Conservation (phyloP, 2,888 invertebrate species). For the Apocheima hispidaria region DNA sequence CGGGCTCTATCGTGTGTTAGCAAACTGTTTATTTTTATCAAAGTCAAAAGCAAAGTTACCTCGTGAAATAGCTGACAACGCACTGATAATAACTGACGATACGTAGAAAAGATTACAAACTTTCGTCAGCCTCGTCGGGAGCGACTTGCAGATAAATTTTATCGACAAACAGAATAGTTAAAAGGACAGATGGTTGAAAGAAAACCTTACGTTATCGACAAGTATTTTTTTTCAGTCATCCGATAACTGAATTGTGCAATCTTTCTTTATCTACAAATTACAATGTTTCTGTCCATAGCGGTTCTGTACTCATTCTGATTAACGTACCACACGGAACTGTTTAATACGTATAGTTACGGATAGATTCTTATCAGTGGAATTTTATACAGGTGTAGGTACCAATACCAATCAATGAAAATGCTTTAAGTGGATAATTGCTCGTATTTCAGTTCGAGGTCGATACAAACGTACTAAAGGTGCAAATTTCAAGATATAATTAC, state of each 20-base stretch:
- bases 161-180: neutral
- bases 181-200: too few species aligned
- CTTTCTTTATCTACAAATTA: neutral
- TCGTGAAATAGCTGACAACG: neutral
- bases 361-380: slow-evolving; percentile 9
- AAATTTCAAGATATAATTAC: slow-evolving; percentile 27
- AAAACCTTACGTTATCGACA: too few species aligned
- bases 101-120: neutral
- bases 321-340: too few species aligned
- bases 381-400: slow-evolving; percentile 1
- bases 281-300: neutral
- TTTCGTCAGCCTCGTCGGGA: neutral
- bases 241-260: too few species aligned
- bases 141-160: neutral
- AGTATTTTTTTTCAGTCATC: neutral
- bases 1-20: neutral
- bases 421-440: slow-evolving; percentile 16
- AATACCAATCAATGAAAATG: slow-evolving; percentile 10
- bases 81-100: neutral
- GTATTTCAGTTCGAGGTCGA: slow-evolving; percentile 24
- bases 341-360: neutral
- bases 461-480: slow-evolving; percentile 12
- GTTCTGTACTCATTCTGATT: too few species aligned
- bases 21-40: neutral
- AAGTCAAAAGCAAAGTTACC: too few species aligned